phyloP scores from a whole-genome alignment of 2,113 vertebrate genomes.

The Balaeniceps rex region DNA sequence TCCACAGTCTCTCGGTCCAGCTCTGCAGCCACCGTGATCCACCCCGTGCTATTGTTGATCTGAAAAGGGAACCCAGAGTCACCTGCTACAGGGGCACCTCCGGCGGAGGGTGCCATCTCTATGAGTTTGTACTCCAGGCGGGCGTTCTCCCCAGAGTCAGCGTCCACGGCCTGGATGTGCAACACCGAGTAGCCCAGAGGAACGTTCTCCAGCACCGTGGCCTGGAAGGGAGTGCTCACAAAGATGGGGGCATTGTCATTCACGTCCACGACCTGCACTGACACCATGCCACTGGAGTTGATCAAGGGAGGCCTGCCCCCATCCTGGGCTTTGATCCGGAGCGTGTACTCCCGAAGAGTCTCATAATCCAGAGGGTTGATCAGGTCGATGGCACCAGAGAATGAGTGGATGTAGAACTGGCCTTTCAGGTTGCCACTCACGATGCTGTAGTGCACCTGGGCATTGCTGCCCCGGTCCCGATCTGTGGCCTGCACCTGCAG shows the following conservation, averaged over 20 bases:
- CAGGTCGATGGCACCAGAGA: slow-evolving; percentile 88
- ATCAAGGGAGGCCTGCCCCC: slow-evolving; percentile 93
- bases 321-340: slow-evolving; percentile 95
- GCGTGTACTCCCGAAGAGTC: slow-evolving; percentile 87
- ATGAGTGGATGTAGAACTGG: slow-evolving; percentile 93
- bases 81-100: background rate
- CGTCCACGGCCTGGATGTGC: slow-evolving; percentile 94
- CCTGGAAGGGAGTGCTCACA: slow-evolving; percentile 96
- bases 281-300: slow-evolving; percentile 91
- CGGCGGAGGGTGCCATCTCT: slow-evolving; percentile 51
- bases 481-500: slow-evolving; percentile 90
- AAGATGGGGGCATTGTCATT: slow-evolving; percentile 97
- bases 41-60: slow-evolving; percentile 95
- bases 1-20: slow-evolving; percentile 91
- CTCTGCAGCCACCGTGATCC: slow-evolving; percentile 87
- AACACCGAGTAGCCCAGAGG: slow-evolving; percentile 89
- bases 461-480: slow-evolving; percentile 89
- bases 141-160: slow-evolving; percentile 90
- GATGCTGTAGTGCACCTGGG: slow-evolving; percentile 93
- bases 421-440: slow-evolving; percentile 93
- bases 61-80: slow-evolving; percentile 82
- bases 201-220: slow-evolving; percentile 90
- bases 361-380: slow-evolving; percentile 95
- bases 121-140: slow-evolving; percentile 88
- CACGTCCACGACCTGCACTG: slow-evolving; percentile 90